These are phyloP conservation scores for Latrodectus elegans DNA, from an alignment of 2,888 invertebrate genomes.

Conservation along the genomic window DNA sequence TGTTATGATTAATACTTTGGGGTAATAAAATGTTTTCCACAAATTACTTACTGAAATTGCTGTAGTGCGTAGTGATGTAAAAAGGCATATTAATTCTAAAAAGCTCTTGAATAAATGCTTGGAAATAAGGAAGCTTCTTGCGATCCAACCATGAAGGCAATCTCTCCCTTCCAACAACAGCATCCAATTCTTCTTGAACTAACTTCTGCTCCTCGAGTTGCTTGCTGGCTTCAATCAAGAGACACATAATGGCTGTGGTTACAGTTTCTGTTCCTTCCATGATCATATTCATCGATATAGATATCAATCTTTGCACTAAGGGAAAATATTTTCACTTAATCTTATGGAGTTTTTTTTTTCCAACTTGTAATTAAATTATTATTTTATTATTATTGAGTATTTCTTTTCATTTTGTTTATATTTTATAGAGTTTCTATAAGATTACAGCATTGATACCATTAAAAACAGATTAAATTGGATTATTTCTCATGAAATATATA, in stretches of 20 bases:
- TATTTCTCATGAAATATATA: too few relatives aligned
- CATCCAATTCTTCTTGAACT: slow-evolving; percentile 80
- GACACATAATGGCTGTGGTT: slow-evolving; percentile 35
- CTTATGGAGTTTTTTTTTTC: too few relatives aligned
- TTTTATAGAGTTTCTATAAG: too few relatives aligned
- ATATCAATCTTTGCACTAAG: slow-evolving; percentile 27
- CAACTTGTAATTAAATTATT: too few relatives aligned
- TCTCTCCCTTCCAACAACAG: slow-evolving; percentile 79
- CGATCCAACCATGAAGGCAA: slow-evolving; percentile 79
- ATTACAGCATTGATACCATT: too few relatives aligned
- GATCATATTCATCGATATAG: slow-evolving; percentile 30
- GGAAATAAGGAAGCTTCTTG: slow-evolving; percentile 83
- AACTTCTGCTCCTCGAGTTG: slow-evolving; percentile 79
- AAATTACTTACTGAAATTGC: slow-evolving; percentile 39
- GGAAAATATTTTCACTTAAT: too few relatives aligned
- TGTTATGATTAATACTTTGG: too few relatives aligned
- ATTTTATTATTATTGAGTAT: too few relatives aligned
- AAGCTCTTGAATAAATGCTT: slow-evolving; percentile 65
- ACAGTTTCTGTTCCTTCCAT: slow-evolving; percentile 67
- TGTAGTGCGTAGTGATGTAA: slow-evolving; percentile 21
- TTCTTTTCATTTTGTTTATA: too few relatives aligned
- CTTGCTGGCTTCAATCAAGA: slow-evolving; percentile 79
- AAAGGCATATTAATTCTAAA: slow-evolving; percentile 22
- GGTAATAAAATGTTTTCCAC: background rate
- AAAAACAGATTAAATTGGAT: too few relatives aligned